A percentile compares a stretch with the other conserved stretches of the same genome.
phyloP scores from a whole-genome alignment of 2,888 invertebrate genomes.

The Pollenia amentaria region DNA sequence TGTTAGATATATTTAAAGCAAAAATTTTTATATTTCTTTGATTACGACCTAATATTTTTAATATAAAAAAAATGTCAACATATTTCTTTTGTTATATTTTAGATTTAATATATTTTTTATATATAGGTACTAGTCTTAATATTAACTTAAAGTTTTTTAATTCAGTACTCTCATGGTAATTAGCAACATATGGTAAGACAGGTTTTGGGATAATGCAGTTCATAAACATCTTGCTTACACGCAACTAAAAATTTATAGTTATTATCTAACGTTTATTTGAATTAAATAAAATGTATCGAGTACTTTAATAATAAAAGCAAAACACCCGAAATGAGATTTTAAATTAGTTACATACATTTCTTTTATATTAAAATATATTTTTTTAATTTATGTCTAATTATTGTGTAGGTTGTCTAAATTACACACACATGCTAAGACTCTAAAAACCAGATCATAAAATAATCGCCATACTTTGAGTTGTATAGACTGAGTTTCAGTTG shows the following conservation, averaged over 20 bases:
- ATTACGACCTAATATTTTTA: too few species aligned
- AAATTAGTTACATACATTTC: background rate
- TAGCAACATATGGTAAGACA: conserved; percentile 4
- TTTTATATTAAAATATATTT: background rate
- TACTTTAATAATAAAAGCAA: background rate
- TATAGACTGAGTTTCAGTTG: conserved; percentile 58
- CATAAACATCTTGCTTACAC: background rate
- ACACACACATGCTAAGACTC: conserved; percentile 3
- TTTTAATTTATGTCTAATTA: background rate
- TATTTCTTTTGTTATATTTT: too few species aligned
- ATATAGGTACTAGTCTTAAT: background rate
- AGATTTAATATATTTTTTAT: background rate
- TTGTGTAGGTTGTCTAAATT: conserved; percentile 51
- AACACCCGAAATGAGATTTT: background rate
- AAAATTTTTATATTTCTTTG: background rate
- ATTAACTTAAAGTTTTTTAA: background rate
- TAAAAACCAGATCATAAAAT: conserved; percentile 32
- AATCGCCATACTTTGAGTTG: conserved; percentile 23
- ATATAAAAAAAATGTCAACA: too few species aligned
- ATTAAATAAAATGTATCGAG: background rate
- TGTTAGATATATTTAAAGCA: background rate
- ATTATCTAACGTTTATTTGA: background rate
- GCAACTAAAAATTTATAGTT: too few species aligned
- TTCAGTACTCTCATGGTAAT: conserved; percentile 29
- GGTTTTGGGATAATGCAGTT: conserved; percentile 1